A percentile compares a stretch with the other conserved stretches of the same genome.
These are phyloP conservation scores for Acholoe squamosa DNA, from an alignment of 2,888 invertebrate genomes.

Conservation along the genomic window DNA sequence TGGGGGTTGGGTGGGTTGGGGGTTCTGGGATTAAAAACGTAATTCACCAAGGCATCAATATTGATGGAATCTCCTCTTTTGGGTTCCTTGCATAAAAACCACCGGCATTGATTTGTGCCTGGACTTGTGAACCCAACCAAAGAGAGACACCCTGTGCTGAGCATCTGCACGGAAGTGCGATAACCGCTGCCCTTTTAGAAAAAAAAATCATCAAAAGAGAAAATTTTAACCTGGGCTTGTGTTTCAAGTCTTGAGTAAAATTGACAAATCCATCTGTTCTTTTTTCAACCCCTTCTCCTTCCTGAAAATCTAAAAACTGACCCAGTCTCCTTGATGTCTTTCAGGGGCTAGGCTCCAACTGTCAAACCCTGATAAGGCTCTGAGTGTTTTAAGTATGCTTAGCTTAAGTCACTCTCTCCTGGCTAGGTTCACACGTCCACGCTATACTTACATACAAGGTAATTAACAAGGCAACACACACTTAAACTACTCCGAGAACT, in stretches of 20 bases:
- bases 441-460: conserved; percentile 38
- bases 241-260: conserved; percentile 7
- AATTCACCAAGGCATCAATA: conserved; percentile 46
- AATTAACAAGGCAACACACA: neutral
- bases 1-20: neutral
- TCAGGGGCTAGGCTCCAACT: conserved; percentile 32
- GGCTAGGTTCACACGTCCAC: neutral
- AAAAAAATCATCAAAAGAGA: neutral
- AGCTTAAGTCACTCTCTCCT: neutral
- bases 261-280: neutral
- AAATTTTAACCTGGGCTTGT: neutral
- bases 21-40: neutral
- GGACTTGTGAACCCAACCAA: conserved; percentile 36
- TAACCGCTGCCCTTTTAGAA: neutral
- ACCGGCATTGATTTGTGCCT: conserved; percentile 4
- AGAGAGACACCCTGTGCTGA: neutral
- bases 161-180: neutral
- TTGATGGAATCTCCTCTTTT: conserved; percentile 26
- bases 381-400: neutral
- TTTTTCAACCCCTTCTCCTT: neutral
- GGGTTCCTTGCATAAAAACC: neutral
- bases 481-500: neutral
- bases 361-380: neutral
- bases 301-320: conserved; percentile 7
- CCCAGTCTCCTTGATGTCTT: neutral